Evolutionary conservation across 2,888 invertebrate species (phyloP), one percentile per base, ranked within the genome.

Genomic region (Cepaea hortensis): DNA sequence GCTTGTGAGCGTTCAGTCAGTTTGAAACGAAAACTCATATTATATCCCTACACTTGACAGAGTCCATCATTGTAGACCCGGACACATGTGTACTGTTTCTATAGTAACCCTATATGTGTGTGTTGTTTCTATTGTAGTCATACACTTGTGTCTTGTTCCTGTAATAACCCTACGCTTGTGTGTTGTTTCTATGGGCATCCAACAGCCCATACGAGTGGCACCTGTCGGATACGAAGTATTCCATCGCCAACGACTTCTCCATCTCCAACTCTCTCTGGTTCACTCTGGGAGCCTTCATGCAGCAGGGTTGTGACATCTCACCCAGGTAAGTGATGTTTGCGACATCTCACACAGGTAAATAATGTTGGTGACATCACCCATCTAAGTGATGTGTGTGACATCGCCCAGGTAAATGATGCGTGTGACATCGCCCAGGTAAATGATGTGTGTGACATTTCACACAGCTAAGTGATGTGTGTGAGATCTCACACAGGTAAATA

Each of bases 201-300:
- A 48, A 62, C 80, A 98, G 98, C 1, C 99, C 99, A 0, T 98
- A 98, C 94, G 99, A 99, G 95, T 99, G 99, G 99, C 92, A 92
- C 81, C 93, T 95, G 6, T 89, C 91, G n/a, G 91, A 91, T 23
- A 68, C 75, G 0, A 91, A 91, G n/a, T 89, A 91, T 11, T 90
- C 88, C 23, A 90, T 93, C n/a, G 90, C 90, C 13, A 94, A 94
- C 88, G 94, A 94, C 89, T 99, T 99, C 95, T 98, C 97, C 92
- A 97, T 99, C 93, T 96, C 98, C 95, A 99, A 99, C 95, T 98
- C 98, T 89, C 96, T 99, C 91, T 99, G 99, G 99, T 99, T 99
- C 95, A 97, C 99, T 0, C 95, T 99, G 89, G 98, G 98, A 50
- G 98, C 99, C 68, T 98, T 99, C 95, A 98, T 99, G 98, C 99